phyloP scores from a whole-genome alignment of 1,140 invertebrate genomes.

The Hyles euphorbiae region DNA sequence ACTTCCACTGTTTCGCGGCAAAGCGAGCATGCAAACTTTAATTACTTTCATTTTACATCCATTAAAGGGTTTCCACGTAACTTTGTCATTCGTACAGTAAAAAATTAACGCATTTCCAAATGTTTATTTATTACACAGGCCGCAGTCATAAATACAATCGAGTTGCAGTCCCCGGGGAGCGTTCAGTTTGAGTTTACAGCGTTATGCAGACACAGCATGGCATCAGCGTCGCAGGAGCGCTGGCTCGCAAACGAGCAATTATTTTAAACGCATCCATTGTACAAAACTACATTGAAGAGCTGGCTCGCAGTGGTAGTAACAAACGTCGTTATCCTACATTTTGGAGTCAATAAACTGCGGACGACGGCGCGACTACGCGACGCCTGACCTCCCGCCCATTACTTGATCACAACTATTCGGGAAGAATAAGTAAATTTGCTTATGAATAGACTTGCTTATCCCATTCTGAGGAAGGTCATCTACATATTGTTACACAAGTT shows the following conservation, averaged over 20 bases:
- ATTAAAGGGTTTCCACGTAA: too few relatives aligned
- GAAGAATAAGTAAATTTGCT: constrained; percentile 19
- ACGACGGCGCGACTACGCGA: constrained; percentile 40
- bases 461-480: too few relatives aligned
- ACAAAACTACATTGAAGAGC: constrained; percentile 44
- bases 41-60: too few relatives aligned
- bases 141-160: too few relatives aligned
- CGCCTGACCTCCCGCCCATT: constrained; percentile 45
- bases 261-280: constrained; percentile 47
- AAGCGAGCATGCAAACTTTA: too few relatives aligned
- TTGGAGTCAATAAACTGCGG: constrained; percentile 60
- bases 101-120: too few relatives aligned
- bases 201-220: background rate
- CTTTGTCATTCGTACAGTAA: too few relatives aligned
- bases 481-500: too few relatives aligned
- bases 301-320: constrained; percentile 45
- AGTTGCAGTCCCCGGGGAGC: too few relatives aligned
- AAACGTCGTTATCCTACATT: constrained; percentile 67
- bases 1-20: too few relatives aligned
- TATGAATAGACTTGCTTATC: constrained; percentile 20
- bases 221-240: background rate
- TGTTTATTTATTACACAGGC: too few relatives aligned
- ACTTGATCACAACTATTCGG: constrained; percentile 40
- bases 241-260: constrained; percentile 34
- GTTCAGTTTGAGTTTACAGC: too few relatives aligned